A percentile compares a stretch with the other conserved stretches of the same genome.
Evolutionary conservation across 1,140 invertebrate species (phyloP).

Genomic region (Pantala flavescens): DNA sequence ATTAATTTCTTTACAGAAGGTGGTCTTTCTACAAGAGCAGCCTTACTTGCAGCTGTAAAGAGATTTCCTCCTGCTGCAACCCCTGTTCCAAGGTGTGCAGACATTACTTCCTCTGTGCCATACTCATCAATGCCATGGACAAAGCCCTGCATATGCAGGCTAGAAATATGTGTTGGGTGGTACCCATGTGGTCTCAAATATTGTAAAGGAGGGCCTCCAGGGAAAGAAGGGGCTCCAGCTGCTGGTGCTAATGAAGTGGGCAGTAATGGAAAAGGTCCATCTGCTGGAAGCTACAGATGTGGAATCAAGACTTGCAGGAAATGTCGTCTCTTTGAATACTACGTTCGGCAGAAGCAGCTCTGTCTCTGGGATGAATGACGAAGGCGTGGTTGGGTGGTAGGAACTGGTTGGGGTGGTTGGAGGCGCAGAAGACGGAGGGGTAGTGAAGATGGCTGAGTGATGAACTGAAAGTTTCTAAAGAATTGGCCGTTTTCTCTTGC

Average conservation of each 20-base stretch:
- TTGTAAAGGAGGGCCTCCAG: slow-evolving; percentile 57
- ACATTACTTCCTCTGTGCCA: slow-evolving; percentile 43
- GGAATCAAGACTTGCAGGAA: slow-evolving; percentile 91
- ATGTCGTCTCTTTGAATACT: slow-evolving; percentile 77
- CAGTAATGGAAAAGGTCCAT: neutral
- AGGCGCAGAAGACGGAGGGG: neutral
- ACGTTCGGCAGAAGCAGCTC: slow-evolving; percentile 66
- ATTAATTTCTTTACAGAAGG: neutral
- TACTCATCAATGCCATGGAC: neutral
- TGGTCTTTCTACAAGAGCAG: neutral
- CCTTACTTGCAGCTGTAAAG: neutral
- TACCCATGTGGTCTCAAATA: slow-evolving; percentile 91
- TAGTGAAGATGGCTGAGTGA: neutral
- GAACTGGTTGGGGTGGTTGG: neutral
- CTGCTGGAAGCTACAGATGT: slow-evolving; percentile 59
- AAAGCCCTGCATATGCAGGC: slow-evolving; percentile 58
- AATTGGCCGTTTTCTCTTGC: no score
- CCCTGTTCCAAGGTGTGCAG: slow-evolving; percentile 25
- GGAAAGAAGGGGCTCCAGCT: neutral
- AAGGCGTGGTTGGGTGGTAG: neutral
- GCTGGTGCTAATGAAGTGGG: neutral
- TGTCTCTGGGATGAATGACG: slow-evolving; percentile 81
- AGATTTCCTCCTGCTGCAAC: neutral
- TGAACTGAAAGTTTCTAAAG: no score
- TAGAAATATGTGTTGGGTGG: slow-evolving; percentile 75